phyloP scores from a whole-genome alignment of 2,113 vertebrate species.

The Zosterops hypoxanthus region DNA sequence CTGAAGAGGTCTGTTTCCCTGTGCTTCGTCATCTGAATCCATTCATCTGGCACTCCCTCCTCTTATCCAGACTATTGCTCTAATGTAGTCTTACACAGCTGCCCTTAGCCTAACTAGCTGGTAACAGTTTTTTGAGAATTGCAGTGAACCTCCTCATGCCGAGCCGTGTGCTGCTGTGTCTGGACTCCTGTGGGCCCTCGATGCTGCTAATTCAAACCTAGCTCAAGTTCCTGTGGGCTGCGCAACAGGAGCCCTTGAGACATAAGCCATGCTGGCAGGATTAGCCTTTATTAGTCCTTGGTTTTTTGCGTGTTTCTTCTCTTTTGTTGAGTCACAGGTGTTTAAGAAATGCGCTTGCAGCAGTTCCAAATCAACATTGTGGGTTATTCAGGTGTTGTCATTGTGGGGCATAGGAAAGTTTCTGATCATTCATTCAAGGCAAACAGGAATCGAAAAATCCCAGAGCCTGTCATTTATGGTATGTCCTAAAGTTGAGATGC shows the following conservation, averaged over 20 bases:
- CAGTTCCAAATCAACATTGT: background rate
- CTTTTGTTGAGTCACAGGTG: background rate
- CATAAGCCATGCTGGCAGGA: accelerated
- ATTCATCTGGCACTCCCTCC: background rate
- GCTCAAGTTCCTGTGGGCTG: background rate
- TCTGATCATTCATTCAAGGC: background rate
- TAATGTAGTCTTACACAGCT: accelerated
- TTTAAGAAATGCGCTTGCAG: background rate
- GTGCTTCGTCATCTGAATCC: background rate
- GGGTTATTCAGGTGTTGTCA: background rate
- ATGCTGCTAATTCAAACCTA: background rate
- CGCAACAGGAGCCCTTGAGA: background rate
- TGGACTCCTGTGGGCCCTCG: accelerated
- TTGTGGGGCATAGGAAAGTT: background rate
- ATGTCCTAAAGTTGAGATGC: background rate
- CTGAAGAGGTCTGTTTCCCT: background rate
- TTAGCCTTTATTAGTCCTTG: background rate
- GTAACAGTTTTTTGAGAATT: background rate
- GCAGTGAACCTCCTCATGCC: background rate
- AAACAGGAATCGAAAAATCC: background rate
- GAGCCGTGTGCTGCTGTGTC: background rate
- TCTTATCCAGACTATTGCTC: accelerated
- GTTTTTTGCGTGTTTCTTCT: background rate
- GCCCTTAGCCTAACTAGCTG: background rate
- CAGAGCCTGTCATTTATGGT: accelerated